A percentile compares a stretch with the other conserved stretches of the same genome.
These are phyloP conservation scores for Tromatobia lineatoria DNA, from an alignment of 2,888 invertebrate genomes.

Conservation along the genomic window DNA sequence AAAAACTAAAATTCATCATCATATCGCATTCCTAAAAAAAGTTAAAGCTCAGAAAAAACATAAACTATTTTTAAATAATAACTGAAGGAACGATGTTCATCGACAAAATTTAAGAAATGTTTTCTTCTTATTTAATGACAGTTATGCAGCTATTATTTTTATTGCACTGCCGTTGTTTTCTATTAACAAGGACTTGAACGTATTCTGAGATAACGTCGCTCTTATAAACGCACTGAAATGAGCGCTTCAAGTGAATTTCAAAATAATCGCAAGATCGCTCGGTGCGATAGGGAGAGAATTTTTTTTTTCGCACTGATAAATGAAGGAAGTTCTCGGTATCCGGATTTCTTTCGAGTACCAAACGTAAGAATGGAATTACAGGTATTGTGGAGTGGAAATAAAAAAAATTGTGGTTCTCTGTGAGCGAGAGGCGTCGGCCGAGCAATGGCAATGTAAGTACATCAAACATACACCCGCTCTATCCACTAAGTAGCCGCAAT, in stretches of 20 bases:
- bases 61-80: too few species aligned
- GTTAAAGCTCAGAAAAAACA: too few species aligned
- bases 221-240: neutral
- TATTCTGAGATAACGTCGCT: neutral
- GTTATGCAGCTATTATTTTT: neutral
- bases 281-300: neutral
- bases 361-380: neutral
- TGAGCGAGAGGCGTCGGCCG: neutral
- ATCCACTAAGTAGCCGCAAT: slow-evolving; percentile 58
- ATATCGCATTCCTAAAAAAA: too few species aligned
- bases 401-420: neutral
- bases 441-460: slow-evolving; percentile 1
- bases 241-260: neutral
- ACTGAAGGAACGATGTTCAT: too few species aligned
- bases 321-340: slow-evolving; percentile 47
- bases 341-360: slow-evolving; percentile 52
- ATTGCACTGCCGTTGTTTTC: neutral
- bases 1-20: too few species aligned
- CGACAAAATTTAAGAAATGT: too few species aligned
- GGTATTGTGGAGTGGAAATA: neutral
- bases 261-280: neutral
- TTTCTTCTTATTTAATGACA: neutral
- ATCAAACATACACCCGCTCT: slow-evolving; percentile 26
- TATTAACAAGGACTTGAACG: neutral
- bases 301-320: neutral